Base-by-base conservation (phyloP, 2,797 vertebrate species). In the Sebastes hubbsi region DNA sequence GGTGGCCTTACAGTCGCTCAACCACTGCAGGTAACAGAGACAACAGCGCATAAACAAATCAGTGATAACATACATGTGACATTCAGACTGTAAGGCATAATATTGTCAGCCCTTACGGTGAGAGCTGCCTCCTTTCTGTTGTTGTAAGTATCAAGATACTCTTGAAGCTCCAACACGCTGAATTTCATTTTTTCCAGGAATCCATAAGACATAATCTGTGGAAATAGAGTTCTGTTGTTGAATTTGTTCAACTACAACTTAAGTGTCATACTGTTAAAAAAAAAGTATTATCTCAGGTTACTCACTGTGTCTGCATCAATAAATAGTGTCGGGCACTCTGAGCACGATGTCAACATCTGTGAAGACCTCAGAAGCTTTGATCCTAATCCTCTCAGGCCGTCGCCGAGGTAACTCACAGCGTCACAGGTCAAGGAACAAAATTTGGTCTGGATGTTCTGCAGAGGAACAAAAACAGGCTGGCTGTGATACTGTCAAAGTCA, bases 101-200 rank as follows among this genome's bases (percentile, higher is more conserved):
- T 14, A 49, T 49, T 16, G 1, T 12, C 62, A 49, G 2, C 58
- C 14, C 96, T 94, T 96, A 99, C 98, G 25, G 96, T 97, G 84
- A 98, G 92, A 1, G 97, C 97, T 12, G 98, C 97, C 88, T 99
- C 98, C 88, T 97, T 98, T 77, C 97, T 97, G 92, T 96, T 98
- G 95, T 99, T 99, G 92, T 99, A 99, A 0, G 98, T 99, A 74
- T 99, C 98, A 80, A 99, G 89, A 85, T 99, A 99, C 92, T 99
- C 98, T 83, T 99, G 98, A 75, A 99, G 95, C 86, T 99, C 98
- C 91, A 99, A 80, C 66, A 98, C 98, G 72, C 97, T 99, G 94
- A 99, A 99, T 92, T 99, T 99, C 89, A 99, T 96, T 91, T 99
- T 99, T 81, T 99, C 98, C 86, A 99, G 95, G 79, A 99, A 97